Evolutionary conservation across 1,140 invertebrate species (phyloP), one percentile per base, ranked within the genome.

Genomic region (Neocloeon triangulifer): DNA sequence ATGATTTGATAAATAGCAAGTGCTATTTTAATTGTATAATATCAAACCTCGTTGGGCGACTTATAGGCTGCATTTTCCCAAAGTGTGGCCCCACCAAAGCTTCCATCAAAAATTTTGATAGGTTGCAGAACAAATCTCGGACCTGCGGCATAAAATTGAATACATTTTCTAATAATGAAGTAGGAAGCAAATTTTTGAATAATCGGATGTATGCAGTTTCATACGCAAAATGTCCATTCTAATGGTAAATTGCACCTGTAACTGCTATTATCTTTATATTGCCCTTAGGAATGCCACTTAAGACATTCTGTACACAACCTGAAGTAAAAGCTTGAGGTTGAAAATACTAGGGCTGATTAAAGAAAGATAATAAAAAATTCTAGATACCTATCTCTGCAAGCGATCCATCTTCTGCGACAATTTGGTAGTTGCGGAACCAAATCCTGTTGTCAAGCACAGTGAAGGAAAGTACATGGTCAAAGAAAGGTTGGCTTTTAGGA

Each of bases 401-500:
- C 27, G 80, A 84, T 38, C 84, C 86, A 59, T 89, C 84, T 59
- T 96, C 88, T 30, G 86, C 85, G 14, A 96, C 58, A 43, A 99
- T 95, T 58, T 99, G 92, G 52, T 80, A 99, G 59, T 99, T 97
- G 39, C 95, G 63, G 46, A 97, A 96, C 91, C 92, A 98, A 48
- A 99, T 89, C 39, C 84, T 67, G 37, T 91, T 80, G 48, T 98
- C 92, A 8, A 94, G 47, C 35, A 91, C 59, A 36, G 74, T 76
- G 47, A 99, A 99, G 13, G 78, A 81, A 41, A 89, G 85, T 1
- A 99, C 77, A 58, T 96, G 88, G 54, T 99, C 95, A 47, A 92
- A 73, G 50, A 99, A 99, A n/a, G 95, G 95, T 56, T 99, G 91
- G 52, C 86, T 95, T 53, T 94, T 95, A 6, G 95, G 94, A 59